Conservation (phyloP, 2,797 vertebrate species). For the Semaprochilodus insignis region DNA sequence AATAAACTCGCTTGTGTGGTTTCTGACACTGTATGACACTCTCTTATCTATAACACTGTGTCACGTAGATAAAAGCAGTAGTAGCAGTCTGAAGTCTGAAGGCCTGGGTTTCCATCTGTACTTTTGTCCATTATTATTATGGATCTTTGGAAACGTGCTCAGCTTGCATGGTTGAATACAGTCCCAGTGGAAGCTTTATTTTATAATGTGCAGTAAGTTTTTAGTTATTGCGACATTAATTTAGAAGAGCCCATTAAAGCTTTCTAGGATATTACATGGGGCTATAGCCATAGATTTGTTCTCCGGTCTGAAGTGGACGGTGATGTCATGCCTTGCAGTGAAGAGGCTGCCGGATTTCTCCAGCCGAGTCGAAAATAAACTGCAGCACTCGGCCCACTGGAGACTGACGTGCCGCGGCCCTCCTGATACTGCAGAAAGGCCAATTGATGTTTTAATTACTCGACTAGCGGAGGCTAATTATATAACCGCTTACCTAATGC, state of each 20-base stretch:
- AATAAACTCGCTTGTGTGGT: too few species aligned
- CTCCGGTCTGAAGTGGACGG: background rate
- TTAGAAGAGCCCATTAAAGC: background rate
- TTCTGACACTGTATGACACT: too few species aligned
- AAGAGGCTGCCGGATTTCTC: conserved; percentile 33
- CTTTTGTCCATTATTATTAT: background rate
- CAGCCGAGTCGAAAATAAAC: conserved; percentile 23
- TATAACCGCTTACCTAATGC: conserved; percentile 74
- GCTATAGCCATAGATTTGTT: background rate
- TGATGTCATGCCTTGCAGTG: background rate
- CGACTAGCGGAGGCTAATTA: conserved; percentile 81
- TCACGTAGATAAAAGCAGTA: background rate
- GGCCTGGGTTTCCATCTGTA: background rate
- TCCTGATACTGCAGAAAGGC: conserved; percentile 63
- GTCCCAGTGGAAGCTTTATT: background rate
- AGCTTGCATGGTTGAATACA: background rate
- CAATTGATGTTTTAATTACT: conserved; percentile 83
- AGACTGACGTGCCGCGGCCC: conserved; percentile 51
- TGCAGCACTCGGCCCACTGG: conserved; percentile 51
- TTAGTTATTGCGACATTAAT: background rate
- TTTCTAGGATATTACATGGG: background rate
- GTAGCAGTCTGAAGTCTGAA: background rate
- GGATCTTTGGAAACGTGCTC: background rate
- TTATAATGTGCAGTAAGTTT: background rate
- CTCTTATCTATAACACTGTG: too few species aligned